Evolutionary conservation across 2,797 vertebrate species (phyloP), one percentile per base, ranked within the genome.

Genomic region (Chrosomus eos): DNA sequence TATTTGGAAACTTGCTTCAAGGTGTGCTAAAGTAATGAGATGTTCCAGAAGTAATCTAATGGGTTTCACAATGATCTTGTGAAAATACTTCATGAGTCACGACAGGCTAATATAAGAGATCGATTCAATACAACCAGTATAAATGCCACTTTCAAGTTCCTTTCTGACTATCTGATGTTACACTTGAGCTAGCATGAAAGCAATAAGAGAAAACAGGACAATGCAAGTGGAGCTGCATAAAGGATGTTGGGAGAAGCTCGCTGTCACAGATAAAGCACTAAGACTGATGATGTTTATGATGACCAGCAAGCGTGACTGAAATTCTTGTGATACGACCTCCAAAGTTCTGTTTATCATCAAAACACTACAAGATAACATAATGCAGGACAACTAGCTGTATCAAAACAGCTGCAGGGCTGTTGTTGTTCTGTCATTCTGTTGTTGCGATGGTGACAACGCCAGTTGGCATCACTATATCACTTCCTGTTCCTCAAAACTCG

Each of bases 1-100:
- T 21, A 75, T 83, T 45, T 82, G 81, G n/a, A 62, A 82, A 73
- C 43, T 74, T 66, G 72, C 45, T 76, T 28, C 33, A 66, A 76
- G 60, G 31, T 31, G 3, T 28, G 18, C 31, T 31, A 58, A 58
- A 77, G n/a, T 2, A 68, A 21, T 19, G 18, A 43, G 51, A 40
- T 4, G 19, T 18, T 26, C 43, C 72, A 53, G 3, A 36, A 73
- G 53, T 40, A 21, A 76, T 66, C 7, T 4, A 72, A 13, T 21
- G 58, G 3, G 26, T 72, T 66, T 79, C 53, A 62, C 40, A 60
- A 36, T 38, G 18, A 80, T 23, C 10, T 7, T 40, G 9, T 28
- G 28, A 13, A 55, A 36, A 79, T 9, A 28, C 5, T 28, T 62
- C 53, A 72, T 76, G 51, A 81, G n/a, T n/a, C n/a, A n/a, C n/a